phyloP scores from a whole-genome alignment of 2,888 invertebrate genomes.

The Dermolepida albohirtum region DNA sequence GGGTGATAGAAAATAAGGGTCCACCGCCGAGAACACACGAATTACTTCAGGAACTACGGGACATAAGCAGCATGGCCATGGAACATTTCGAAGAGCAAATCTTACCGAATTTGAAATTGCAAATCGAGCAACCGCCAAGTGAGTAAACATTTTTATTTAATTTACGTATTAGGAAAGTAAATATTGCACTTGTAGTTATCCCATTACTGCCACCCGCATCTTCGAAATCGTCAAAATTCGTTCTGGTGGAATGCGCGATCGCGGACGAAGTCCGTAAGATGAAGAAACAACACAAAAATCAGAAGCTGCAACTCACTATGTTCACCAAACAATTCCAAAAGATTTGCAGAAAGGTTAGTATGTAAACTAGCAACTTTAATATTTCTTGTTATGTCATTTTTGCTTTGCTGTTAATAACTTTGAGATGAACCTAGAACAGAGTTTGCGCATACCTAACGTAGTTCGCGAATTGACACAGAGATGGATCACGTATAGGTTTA shows the following conservation, averaged over 20 bases:
- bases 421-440: too few species aligned
- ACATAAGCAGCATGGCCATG: constrained; percentile 95
- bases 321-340: constrained; percentile 61
- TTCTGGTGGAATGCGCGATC: constrained; percentile 47
- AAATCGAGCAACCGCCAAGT: constrained; percentile 37
- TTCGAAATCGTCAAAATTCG: constrained; percentile 48
- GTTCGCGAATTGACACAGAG: too few species aligned
- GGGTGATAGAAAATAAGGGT: constrained; percentile 74
- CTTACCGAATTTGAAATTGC: constrained; percentile 65
- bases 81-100: constrained; percentile 96
- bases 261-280: constrained; percentile 59
- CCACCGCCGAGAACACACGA: constrained; percentile 85
- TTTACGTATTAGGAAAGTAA: not conserved
- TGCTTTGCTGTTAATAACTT: too few species aligned
- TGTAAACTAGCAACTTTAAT: too few species aligned
- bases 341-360: constrained; percentile 57
- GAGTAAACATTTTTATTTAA: constrained; percentile 4
- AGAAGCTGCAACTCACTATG: constrained; percentile 58
- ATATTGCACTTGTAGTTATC: constrained; percentile 17
- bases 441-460: too few species aligned
- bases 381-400: too few species aligned
- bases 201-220: constrained; percentile 38
- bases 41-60: constrained; percentile 84
- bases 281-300: constrained; percentile 58
- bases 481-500: too few species aligned